Evolutionary conservation across 2,888 invertebrate species (phyloP).

Genomic region (Trypoxylon attenuatum): DNA sequence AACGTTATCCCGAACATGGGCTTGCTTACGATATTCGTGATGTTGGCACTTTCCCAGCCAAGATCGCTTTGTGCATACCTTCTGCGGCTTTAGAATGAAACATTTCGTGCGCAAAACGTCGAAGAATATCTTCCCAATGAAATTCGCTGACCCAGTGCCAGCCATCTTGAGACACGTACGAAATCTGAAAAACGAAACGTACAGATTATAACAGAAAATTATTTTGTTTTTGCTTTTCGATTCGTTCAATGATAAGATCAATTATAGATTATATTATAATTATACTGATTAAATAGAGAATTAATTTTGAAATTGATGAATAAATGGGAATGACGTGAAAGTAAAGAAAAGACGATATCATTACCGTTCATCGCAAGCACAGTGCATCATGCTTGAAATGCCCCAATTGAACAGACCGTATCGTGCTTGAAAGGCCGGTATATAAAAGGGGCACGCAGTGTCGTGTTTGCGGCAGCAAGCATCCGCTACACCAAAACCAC

Average conservation of each 20-base stretch:
- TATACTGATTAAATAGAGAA: neutral
- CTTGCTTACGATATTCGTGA: slow-evolving; percentile 82
- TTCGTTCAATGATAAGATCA: neutral
- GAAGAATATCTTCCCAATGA: slow-evolving; percentile 95
- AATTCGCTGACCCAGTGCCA: slow-evolving; percentile 88
- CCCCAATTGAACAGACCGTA: slow-evolving; percentile 93
- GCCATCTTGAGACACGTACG: slow-evolving; percentile 93
- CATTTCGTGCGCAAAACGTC: slow-evolving; percentile 96
- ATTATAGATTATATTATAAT: neutral
- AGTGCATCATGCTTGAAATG: slow-evolving; percentile 93
- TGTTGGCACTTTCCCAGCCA: slow-evolving; percentile 90
- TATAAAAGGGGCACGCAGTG: slow-evolving; percentile 88
- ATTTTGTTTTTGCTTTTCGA: neutral
- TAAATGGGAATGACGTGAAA: no score
- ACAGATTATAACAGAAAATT: neutral
- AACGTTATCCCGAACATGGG: slow-evolving; percentile 84
- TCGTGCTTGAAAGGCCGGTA: slow-evolving; percentile 87
- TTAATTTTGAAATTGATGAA: no score
- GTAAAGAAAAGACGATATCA: no score
- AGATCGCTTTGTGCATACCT: slow-evolving; percentile 84
- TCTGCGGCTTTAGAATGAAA: slow-evolving; percentile 88
- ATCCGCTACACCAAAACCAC: slow-evolving; percentile 89
- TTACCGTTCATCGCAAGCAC: slow-evolving; percentile 92
- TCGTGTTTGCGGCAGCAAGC: slow-evolving; percentile 91
- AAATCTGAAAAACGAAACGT: slow-evolving; percentile 81